Evolutionary conservation across 1,140 invertebrate species (phyloP).

Genomic region (Sitophilus oryzae): DNA sequence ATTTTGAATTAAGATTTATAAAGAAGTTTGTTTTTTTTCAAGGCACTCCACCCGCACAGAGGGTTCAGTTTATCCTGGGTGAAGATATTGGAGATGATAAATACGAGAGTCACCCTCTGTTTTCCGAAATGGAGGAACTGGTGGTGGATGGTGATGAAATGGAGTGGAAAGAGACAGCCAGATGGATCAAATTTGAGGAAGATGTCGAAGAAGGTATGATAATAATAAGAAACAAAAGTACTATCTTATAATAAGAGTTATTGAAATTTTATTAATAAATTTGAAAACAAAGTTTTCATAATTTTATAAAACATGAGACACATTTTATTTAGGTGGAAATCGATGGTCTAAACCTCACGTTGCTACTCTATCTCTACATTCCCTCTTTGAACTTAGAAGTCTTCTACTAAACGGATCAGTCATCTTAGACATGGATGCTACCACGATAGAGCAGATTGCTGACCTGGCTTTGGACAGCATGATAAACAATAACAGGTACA

Average conservation of each 20-base stretch:
- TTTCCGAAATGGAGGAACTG: conserved; percentile 95
- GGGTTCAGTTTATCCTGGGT: conserved; percentile 93
- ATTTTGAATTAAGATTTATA: not conserved
- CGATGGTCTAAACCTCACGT: conserved; percentile 94
- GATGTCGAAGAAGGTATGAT: conserved; percentile 81
- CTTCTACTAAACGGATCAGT: conserved; percentile 84
- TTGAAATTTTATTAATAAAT: not conserved
- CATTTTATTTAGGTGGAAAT: conserved; percentile 59
- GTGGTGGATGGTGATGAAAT: conserved; percentile 79
- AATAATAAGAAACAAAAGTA: no score
- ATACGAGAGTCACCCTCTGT: conserved; percentile 79
- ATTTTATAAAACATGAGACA: conserved; percentile 50
- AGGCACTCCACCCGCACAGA: conserved; percentile 82
- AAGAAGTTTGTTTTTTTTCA: conserved; percentile 42
- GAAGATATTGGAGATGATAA: conserved; percentile 84
- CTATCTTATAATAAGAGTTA: not conserved
- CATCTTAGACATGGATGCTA: conserved; percentile 86
- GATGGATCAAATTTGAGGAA: conserved; percentile 95
- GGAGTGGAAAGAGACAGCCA: conserved; percentile 96
- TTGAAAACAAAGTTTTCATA: not conserved
- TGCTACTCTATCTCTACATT: conserved; percentile 84
- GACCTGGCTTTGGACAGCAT: conserved; percentile 91
- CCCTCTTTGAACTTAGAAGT: conserved; percentile 82
- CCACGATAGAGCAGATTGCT: conserved; percentile 75
- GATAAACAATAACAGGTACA: conserved; percentile 64